Base-by-base conservation (phyloP, 1,140 invertebrate species). In the Helicoverpa armigera region DNA sequence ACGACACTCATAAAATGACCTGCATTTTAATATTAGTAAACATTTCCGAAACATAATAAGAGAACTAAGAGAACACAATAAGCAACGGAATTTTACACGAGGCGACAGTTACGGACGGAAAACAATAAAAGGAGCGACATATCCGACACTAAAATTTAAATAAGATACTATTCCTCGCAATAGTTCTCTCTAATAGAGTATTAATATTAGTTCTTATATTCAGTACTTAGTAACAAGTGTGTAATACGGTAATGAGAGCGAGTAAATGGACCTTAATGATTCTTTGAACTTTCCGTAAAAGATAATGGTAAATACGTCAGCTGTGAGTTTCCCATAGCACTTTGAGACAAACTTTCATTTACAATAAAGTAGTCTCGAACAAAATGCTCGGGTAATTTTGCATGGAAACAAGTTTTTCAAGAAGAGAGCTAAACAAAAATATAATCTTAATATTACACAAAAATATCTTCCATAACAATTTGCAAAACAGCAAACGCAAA, bases 91-190 rank as follows among this genome's bases (percentile, higher is more conserved):
- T 65, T 77, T 69, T 63, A 78, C 76, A 78, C 63, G 3, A 63
- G 74, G 35, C 74, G 74, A 76, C 58, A 63, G 56, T 78, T 56
- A 56, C 63, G 11, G 60, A 54, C 51, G 54, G 76, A 48, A 78
- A 67, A 78, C 76, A 78, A 78, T 78, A 78, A 69, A 78, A 54
- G 10, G 63, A 51, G 23, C 58, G 73, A 61, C 58, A 60, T 14
- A 63, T 63, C 56, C 73, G 18, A 76, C 58, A 76, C 13, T 61
- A 51, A 61, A 76, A 76, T 76, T 63, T 63, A 76, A 76, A 76
- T 76, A 63, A 63, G 51, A 73, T 23, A 54, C 54, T 73, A 73
- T 73, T 58, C 53, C 53, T 58, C 5, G 23, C 48, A 18, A 56
- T 35, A 73, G 31, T 73, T 56, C 13, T 31, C 50, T 16, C 3